Evolutionary conservation across 2,113 vertebrate species (phyloP), one percentile per base, ranked within the genome.

Genomic region (Pollimyrus isidori): DNA sequence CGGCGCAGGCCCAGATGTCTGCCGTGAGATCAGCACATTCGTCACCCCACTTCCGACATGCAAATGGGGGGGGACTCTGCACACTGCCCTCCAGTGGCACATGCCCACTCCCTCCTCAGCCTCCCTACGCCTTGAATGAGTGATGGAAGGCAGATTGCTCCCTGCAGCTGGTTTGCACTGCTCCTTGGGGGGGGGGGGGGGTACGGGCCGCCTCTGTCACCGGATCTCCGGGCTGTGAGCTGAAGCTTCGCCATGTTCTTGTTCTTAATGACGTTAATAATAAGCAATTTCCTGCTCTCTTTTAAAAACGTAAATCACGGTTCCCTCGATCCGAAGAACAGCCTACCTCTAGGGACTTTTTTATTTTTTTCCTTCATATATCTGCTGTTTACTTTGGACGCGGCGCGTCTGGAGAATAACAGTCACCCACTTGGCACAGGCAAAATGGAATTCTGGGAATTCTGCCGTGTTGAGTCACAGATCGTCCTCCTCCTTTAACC

Each of bases 391-490:
- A 21, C 49, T 88, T 88, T 46, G 83, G 83, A 86, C 19, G 17
- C 42, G 53, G 35, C 15, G 87, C 48, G 6, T 48, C 49, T 65
- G 65, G 23, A n/a, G 69, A 90, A 90, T 89, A 90, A 88, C 87
- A 89, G 9, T 86, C 83, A 23, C 45, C 48, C 83, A 26, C 73
- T 0, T 3, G 90, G 90, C 88, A 83, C 89, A 87, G 35, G 17
- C 2, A 85, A 50, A 80, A 3, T 39, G 30, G 92, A 93, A 94
- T 95, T 94, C 93, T 92, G 93, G 88, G 89, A 94, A 94, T 93
- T 92, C 93, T 80, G 92, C 92, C 93, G 94, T 92, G 94, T 95
- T 91, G 92, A 92, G 91, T 94, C 65, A 46, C 88, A 84, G 91
- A 92, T 91, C 91, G 90, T 82, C 26, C 69, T 17, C 69, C 10